Percentiles rank a stretch among this genome's conserved stretches.
These are phyloP conservation scores for Ridgeia piscesae DNA, from an alignment of 1,140 invertebrate genomes.

Conservation along the genomic window DNA sequence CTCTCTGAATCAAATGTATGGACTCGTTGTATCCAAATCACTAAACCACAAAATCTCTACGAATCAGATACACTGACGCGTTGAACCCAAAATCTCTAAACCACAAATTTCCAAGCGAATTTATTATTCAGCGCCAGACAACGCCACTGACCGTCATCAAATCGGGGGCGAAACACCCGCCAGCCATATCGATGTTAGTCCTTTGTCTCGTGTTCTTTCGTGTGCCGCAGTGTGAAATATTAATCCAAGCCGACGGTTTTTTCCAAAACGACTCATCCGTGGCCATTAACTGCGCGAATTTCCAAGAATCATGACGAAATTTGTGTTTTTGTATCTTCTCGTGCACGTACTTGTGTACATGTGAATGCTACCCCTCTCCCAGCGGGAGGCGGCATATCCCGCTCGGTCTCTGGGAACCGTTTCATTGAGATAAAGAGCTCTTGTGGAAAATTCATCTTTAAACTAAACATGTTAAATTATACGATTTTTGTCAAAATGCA, in stretches of 20 bases:
- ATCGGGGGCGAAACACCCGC: neutral
- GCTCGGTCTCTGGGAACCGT: too few relatives aligned
- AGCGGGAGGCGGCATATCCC: neutral
- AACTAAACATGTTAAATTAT: too few relatives aligned
- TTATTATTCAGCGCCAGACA: neutral
- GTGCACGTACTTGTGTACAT: neutral
- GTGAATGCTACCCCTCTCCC: neutral
- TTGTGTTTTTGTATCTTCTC: neutral
- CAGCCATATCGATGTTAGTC: neutral
- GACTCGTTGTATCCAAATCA: too few relatives aligned
- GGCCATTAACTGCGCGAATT: neutral
- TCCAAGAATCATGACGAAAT: neutral
- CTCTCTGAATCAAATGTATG: too few relatives aligned
- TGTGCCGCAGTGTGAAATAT: neutral
- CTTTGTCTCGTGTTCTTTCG: neutral
- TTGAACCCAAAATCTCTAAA: neutral
- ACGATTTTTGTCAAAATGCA: too few relatives aligned
- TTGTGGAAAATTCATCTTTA: too few relatives aligned
- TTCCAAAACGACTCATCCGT: neutral
- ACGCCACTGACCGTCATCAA: neutral
- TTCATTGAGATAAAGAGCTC: too few relatives aligned
- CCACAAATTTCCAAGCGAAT: neutral
- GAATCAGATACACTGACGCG: neutral
- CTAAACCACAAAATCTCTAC: too few relatives aligned
- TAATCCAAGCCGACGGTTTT: neutral